Evolutionary conservation across 1,140 invertebrate genomes (phyloP).

Genomic region (Leptinotarsa lineolata): DNA sequence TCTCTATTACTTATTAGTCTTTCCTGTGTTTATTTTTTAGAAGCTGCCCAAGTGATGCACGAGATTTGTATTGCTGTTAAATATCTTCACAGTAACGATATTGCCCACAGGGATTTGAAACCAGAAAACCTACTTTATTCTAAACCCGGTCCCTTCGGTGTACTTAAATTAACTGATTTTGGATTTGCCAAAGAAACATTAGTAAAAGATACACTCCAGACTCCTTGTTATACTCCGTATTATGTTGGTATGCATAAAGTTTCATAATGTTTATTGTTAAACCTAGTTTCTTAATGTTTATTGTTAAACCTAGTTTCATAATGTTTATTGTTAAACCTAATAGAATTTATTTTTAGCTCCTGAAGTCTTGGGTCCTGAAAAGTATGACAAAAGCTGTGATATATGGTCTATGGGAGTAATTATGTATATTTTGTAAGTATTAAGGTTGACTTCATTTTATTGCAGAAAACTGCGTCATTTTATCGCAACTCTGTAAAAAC

Average conservation of each 20-base stretch:
- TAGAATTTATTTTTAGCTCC: constrained; percentile 67
- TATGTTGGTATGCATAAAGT: constrained; percentile 80
- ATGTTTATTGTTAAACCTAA: not conserved
- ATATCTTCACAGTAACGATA: constrained; percentile 92
- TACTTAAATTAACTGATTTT: constrained; percentile 97
- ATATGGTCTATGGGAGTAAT: constrained; percentile 98
- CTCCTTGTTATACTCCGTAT: constrained; percentile 98
- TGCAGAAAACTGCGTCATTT: too few relatives aligned
- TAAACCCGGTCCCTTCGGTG: constrained; percentile 68
- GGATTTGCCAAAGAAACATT: constrained; percentile 99
- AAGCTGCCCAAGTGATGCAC: constrained; percentile 91
- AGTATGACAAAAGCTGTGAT: constrained; percentile 98
- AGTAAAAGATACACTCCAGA: constrained; percentile 85
- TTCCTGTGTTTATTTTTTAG: constrained; percentile 57
- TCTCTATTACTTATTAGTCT: too few relatives aligned
- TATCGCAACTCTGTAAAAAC: too few relatives aligned
- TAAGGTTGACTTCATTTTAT: not conserved
- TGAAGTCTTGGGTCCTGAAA: constrained; percentile 94
- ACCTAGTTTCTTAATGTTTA: not conserved
- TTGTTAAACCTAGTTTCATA: constrained; percentile 17
- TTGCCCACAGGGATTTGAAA: constrained; percentile 96
- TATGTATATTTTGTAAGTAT: constrained; percentile 93
- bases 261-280: constrained; percentile 14
- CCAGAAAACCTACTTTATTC: constrained; percentile 89
- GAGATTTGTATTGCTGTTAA: constrained; percentile 96